Conservation (phyloP, 2,797 vertebrate genomes). For the Muscicapa striata region DNA sequence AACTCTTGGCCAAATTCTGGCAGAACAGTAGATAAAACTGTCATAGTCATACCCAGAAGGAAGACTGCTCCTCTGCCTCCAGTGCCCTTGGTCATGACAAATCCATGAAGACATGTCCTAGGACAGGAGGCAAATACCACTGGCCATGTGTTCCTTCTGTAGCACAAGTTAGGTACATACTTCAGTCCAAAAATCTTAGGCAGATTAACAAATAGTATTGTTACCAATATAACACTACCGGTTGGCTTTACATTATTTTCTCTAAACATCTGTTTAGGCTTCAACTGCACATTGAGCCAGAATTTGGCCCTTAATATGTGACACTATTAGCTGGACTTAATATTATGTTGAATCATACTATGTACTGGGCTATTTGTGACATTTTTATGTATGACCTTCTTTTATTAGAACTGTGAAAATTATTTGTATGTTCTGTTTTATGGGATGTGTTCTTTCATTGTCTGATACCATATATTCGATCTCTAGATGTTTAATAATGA, state of each 20-base stretch:
- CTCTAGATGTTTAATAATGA: slow-evolving; percentile 8
- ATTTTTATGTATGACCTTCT: slow-evolving; percentile 49
- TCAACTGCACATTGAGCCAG: slow-evolving; percentile 26
- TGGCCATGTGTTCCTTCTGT: neutral
- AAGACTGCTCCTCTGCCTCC: neutral
- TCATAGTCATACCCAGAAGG: neutral
- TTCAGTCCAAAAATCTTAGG: neutral
- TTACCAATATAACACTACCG: neutral
- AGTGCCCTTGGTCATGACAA: neutral
- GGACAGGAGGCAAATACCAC: neutral
- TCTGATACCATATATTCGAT: neutral
- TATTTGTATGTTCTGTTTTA: slow-evolving; percentile 48
- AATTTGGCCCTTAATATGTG: slow-evolving; percentile 35
- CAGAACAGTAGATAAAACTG: neutral
- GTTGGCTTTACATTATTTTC: neutral
- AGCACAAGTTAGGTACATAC: neutral
- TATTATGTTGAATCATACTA: slow-evolving; percentile 38
- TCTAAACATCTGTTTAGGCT: neutral
- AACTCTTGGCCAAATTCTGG: slow-evolving; percentile 45
- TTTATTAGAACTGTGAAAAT: slow-evolving; percentile 67
- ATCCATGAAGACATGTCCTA: neutral
- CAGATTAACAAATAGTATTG: neutral
- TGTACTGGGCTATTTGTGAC: slow-evolving; percentile 20
- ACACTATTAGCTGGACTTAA: slow-evolving; percentile 50
- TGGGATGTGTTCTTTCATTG: slow-evolving; percentile 45